Base-by-base conservation (phyloP, 2,888 invertebrate genomes). In the Pteria penguin region DNA sequence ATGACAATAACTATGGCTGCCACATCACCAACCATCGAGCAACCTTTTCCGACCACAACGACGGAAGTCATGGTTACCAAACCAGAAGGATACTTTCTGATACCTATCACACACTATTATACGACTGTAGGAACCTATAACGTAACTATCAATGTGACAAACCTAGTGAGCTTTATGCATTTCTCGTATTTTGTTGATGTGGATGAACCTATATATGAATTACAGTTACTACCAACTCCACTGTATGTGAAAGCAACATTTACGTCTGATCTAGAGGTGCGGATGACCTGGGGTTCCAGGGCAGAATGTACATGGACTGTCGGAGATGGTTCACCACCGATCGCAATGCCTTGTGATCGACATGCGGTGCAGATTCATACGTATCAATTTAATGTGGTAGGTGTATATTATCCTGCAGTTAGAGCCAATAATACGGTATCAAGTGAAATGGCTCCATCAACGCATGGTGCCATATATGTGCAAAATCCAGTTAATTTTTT, bases 221-320 rank as follows among this genome's bases (percentile, higher is more conserved):
- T 81, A 14, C 45, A 68, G 54, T 31, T 81, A 1, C 70, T 32
- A 27, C 68, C 75, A 2, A 22, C 52, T 33, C 71, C 75, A 4
- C 22, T 72, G 11, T 75, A 76, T 72, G 75, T 81, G 2, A 69
- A 61, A 2, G 76, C 67, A 2, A 66, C 71, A 36, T 45, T 63
- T 0, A 31, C 65, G 5, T 63, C 76, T 11, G 66, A 67, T 32
- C 61, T 81, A 32, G 72, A 71, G 29, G 76, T 78, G 11, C 61
- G 75, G 4, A 80, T 82, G 79, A 29, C 68, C 2, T 71, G 72
- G 72, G 82, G 82, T 26, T 75, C 76, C 24, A 57, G 82, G 52
- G 72, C 72, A n/a, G 66, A 29, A 4, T 78, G 79, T 36, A 54
- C 54, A 31, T 78, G 61, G 57, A 31, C 58, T 36, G 69, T 78